Evolutionary conservation across 2,888 invertebrate genomes (phyloP).

Genomic region (Pammene aurita): DNA sequence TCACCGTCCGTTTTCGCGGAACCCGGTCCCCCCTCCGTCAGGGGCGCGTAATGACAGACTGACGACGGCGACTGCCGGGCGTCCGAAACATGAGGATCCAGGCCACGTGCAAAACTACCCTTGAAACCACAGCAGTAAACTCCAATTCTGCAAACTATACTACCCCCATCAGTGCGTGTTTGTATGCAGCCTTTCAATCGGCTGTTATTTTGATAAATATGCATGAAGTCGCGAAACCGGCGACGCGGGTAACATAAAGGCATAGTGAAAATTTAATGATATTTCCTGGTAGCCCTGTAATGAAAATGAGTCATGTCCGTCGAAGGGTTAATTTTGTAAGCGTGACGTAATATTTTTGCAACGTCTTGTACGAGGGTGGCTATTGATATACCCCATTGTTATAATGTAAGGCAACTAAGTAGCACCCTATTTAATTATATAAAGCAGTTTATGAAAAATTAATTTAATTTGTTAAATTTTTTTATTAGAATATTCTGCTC

Average conservation of each 20-base stretch:
- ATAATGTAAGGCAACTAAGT: constrained; percentile 36
- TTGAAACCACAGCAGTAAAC: constrained; percentile 72
- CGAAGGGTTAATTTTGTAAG: constrained; percentile 79
- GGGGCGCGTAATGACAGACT: constrained; percentile 78
- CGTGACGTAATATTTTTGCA: constrained; percentile 64
- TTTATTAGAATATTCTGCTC: constrained; percentile 20
- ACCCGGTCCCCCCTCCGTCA: constrained; percentile 69
- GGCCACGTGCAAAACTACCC: constrained; percentile 69
- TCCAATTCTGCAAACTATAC: constrained; percentile 63
- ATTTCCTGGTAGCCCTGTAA: constrained; percentile 79
- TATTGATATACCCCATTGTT: constrained; percentile 38
- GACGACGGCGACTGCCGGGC: constrained; percentile 60
- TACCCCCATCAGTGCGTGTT: constrained; percentile 73
- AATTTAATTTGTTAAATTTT: constrained; percentile 19
- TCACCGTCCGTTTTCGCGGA: constrained; percentile 74
- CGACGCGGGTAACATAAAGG: constrained; percentile 76
- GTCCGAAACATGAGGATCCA: constrained; percentile 52
- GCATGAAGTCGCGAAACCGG: constrained; percentile 79
- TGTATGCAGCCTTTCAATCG: constrained; percentile 83
- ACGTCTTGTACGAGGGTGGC: constrained; percentile 35
- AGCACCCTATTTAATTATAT: constrained; percentile 36
- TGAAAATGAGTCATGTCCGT: constrained; percentile 82
- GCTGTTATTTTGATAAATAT: constrained; percentile 83
- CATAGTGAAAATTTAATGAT: constrained; percentile 82
- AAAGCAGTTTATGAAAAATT: constrained; percentile 29